A percentile compares a stretch with the other conserved stretches of the same genome.
Conservation (phyloP, 2,888 invertebrate species). For the Andrena bicolor region DNA sequence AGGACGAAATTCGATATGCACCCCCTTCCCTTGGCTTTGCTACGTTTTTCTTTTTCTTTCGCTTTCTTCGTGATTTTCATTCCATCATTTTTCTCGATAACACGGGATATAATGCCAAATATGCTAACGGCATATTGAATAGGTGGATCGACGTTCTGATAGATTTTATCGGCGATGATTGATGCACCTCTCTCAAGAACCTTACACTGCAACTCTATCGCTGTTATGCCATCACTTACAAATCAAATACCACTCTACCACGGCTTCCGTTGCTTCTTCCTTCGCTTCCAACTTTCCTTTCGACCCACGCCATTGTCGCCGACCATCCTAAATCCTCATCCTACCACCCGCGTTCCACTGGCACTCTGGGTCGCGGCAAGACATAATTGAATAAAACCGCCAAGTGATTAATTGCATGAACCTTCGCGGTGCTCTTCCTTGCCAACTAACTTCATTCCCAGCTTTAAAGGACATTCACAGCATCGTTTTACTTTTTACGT, state of each 20-base stretch:
- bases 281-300: conserved; percentile 51
- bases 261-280: conserved; percentile 43
- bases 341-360: conserved; percentile 52
- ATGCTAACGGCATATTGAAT: conserved; percentile 65
- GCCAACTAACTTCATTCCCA: conserved; percentile 55
- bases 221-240: conserved; percentile 39
- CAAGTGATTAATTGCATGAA: conserved; percentile 80
- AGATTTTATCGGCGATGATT: conserved; percentile 80
- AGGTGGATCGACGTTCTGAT: conserved; percentile 75
- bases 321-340: conserved; percentile 46
- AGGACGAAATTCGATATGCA: conserved; percentile 1
- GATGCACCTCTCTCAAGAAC: conserved; percentile 72
- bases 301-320: conserved; percentile 36
- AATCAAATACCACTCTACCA: conserved; percentile 60
- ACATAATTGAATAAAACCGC: conserved; percentile 81
- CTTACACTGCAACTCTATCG: neutral
- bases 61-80: neutral
- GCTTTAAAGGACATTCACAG: conserved; percentile 63
- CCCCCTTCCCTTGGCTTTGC: neutral
- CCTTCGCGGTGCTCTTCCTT: conserved; percentile 61
- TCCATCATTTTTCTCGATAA: conserved; percentile 2
- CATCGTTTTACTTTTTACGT: conserved; percentile 37
- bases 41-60: neutral
- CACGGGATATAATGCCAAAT: conserved; percentile 21
- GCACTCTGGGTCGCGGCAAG: conserved; percentile 65